These are phyloP conservation scores for Hippopotamus amphibius DNA, from an alignment of 2,113 vertebrate species.

Conservation along the genomic window DNA sequence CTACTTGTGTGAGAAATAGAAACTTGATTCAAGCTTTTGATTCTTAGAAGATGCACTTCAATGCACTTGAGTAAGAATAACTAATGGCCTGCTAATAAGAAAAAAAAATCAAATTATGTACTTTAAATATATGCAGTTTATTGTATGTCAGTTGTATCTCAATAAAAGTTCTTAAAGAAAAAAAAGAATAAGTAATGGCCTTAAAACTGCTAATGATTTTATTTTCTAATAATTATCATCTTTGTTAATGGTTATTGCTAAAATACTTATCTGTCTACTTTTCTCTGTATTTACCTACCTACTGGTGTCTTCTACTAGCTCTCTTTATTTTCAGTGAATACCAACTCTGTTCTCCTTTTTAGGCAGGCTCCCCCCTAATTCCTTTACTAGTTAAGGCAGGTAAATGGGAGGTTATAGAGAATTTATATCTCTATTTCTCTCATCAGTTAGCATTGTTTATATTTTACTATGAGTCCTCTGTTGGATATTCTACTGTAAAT, in stretches of 20 bases:
- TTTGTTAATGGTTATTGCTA: not conserved
- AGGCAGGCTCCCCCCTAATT: not conserved
- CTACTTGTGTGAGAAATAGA: not conserved
- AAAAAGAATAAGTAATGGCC: not conserved
- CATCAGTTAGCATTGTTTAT: not conserved
- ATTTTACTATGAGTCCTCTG: not conserved
- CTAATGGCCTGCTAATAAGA: not conserved
- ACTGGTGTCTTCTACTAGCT: not conserved
- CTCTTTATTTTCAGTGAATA: not conserved
- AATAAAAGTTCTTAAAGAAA: too few species aligned
- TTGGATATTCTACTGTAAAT: not conserved
- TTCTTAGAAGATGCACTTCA: not conserved
- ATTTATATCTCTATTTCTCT: not conserved
- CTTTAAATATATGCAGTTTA: too few species aligned
- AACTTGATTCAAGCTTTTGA: not conserved
- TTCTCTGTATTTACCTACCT: not conserved
- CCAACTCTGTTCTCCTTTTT: not conserved
- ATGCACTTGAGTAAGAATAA: not conserved
- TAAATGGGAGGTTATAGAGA: not conserved
- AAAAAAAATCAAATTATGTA: too few species aligned
- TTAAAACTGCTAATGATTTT: not conserved
- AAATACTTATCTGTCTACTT: not conserved
- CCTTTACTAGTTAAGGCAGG: not conserved
- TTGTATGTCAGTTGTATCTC: too few species aligned
- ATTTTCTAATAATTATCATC: not conserved